A percentile compares a stretch with the other conserved stretches of the same genome.
These are phyloP conservation scores for Lithophane leautieri DNA, from an alignment of 2,888 invertebrate genomes.

Conservation along the genomic window DNA sequence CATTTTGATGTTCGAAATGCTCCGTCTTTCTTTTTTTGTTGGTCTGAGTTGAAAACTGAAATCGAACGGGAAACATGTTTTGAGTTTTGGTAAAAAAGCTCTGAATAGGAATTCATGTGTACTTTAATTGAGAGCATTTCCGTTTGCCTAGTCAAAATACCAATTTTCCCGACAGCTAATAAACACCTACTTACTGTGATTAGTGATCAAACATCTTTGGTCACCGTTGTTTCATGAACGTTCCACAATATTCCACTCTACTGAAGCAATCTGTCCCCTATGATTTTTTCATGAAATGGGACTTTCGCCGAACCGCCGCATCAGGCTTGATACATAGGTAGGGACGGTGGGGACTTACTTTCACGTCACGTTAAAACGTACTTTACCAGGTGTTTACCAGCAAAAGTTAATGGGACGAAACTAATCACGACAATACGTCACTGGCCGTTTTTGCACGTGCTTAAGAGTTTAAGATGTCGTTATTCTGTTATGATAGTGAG, in stretches of 20 bases:
- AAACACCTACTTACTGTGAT: not conserved
- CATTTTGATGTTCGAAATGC: no score
- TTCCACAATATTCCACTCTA: not conserved
- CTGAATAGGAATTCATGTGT: not conserved
- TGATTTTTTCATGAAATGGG: not conserved
- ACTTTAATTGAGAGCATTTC: not conserved
- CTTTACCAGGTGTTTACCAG: constrained; percentile 34
- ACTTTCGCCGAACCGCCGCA: not conserved
- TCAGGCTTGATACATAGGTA: not conserved
- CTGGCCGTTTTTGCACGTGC: constrained; percentile 15
- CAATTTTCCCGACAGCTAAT: not conserved
- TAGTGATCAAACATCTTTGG: not conserved
- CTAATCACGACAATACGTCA: constrained; percentile 44
- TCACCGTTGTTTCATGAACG: not conserved
- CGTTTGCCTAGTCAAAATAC: not conserved
- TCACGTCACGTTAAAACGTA: constrained; percentile 6
- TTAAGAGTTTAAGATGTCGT: constrained; percentile 39
- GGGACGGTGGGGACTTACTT: no score
- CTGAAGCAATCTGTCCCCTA: not conserved
- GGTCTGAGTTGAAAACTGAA: no score
- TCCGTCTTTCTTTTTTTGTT: no score
- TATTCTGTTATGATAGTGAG: constrained; percentile 53
- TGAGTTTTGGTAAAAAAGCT: constrained; percentile 11
- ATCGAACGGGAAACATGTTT: constrained; percentile 20
- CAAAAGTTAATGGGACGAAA: constrained; percentile 32